Evolutionary conservation across 2,888 invertebrate species (phyloP).

Genomic region (Eumacrocentrus americanus): DNA sequence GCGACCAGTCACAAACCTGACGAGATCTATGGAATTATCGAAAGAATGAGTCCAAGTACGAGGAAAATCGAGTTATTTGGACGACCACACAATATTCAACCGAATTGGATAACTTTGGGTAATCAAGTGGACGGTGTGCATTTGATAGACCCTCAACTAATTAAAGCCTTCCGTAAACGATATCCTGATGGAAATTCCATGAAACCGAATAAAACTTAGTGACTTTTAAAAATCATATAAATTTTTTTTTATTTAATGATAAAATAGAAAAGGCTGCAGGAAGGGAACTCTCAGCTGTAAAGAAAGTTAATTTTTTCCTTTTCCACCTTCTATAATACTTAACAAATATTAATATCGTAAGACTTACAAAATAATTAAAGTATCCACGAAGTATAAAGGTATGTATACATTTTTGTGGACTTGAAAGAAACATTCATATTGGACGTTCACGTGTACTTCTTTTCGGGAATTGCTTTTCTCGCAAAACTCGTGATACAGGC

Average conservation of each 20-base stretch:
- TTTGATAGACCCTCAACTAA: conserved; percentile 89
- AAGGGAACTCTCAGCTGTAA: too few species aligned
- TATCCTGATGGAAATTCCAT: conserved; percentile 89
- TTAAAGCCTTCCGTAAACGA: conserved; percentile 85
- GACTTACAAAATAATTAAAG: not conserved
- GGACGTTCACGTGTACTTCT: conserved; percentile 24
- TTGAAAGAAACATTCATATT: conserved; percentile 5
- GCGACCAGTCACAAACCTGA: conserved; percentile 99
- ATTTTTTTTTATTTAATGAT: conserved; percentile 11
- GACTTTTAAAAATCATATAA: conserved; percentile 10
- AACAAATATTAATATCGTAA: not conserved
- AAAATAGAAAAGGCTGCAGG: conserved; percentile 14
- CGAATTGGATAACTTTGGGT: conserved; percentile 97
- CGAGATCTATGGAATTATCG: conserved; percentile 98
- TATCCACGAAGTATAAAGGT: not conserved
- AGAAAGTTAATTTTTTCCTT: conserved; percentile 5
- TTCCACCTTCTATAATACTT: not conserved
- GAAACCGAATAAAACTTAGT: conserved; percentile 58
- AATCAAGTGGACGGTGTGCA: conserved; percentile 97
- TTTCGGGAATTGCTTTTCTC: conserved; percentile 20
- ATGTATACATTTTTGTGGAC: conserved; percentile 3
- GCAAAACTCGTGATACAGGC: conserved; percentile 9
- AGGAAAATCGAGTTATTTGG: conserved; percentile 97
- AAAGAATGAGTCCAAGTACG: conserved; percentile 93
- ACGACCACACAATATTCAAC: conserved; percentile 95